Base-by-base conservation (phyloP, 2,797 vertebrate species). In the Enteromius viviparus region DNA sequence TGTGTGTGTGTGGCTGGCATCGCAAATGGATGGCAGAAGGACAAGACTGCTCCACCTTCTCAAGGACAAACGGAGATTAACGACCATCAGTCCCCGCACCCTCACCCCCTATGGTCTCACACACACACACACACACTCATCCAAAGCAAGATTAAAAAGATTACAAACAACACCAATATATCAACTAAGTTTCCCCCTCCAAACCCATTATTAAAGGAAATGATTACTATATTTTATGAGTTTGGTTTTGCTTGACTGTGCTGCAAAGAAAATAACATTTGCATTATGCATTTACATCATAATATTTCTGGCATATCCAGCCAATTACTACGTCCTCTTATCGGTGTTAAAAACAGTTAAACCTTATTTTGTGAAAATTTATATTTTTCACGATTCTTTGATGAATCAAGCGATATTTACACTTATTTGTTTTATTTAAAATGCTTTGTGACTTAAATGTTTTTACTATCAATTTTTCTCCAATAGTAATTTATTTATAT, bases 51-150 rank as follows among this genome's bases (percentile, higher is more conserved):
- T 89, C 89, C 85, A 87, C 85, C 82, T 86, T 88, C 87, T 88
- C 90, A 91, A 92, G 91, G 90, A 90, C 90, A 89, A 91, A 91
- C 78, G 64, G 80, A 88, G 85, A 90, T 90, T 89, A 89, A 91
- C 64, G 60, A 84, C 83, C 83, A 66, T 65, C 45, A 19, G 77
- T 62, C 55, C 69, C 68, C 47, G 60, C 60, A 64, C 76, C 51
- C 45, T 71, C 71, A 80, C 47, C 74, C 78, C 75, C 75, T 65
- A 78, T 34, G 51, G 55, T 55, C 68, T 62, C 78, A 51, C 58
- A 71, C 66, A 76, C 70, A 78, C 60, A 78, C 77, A 66, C 76
- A 65, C 55, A 65, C 60, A 40, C 53, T 62, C 51, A 80, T 71
- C 26, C 1, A 21, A 42, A 49, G 21, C 21, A 4, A 78, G 19